Base-by-base conservation (phyloP, 1,140 invertebrate genomes). In the Dufourea novaeangliae region DNA sequence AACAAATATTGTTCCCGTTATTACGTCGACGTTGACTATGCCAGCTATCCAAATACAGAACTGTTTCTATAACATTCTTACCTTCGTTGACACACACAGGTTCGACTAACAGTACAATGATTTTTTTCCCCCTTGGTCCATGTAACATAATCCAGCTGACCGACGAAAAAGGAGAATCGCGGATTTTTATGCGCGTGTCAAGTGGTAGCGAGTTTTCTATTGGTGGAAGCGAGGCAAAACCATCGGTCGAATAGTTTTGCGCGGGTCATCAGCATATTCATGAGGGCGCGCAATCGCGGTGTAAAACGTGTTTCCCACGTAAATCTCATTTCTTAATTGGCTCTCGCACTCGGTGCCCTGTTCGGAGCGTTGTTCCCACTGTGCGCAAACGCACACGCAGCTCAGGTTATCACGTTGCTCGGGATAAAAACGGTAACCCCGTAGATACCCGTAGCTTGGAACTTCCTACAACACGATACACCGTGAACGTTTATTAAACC, bases 301-400 rank as follows among this genome's bases (percentile, higher is more conserved):
- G 56, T 41, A 71, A 70, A 62, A n/a, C n/a, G n/a, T 27, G 44
- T 62, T 77, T 71, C 74, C 67, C 74, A 71, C 66, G 74, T 77
- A 77, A 77, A 70, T 71, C 56, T 77, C 37, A 63, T 77, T 62
- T 71, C 74, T 71, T 77, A 62, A 71, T 77, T 71, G 67, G 34
- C 41, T 41, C 41, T 41, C 12, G 62, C 37, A 54, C 32, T 17
- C 32, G 67, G n/a, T n/a, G n/a, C n/a, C n/a, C n/a, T n/a, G 25
- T 62, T 61, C 74, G n/a, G n/a, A n/a, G n/a, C n/a, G n/a, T n/a
- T 61, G 27, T 39, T 77, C 67, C 57, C 41, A 52, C 25, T 32
- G 32, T 17, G 12, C 25, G 10, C 3, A 34, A 14, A n/a, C 3
- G 39, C 22, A 6, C 44, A 22, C 12, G 37, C 61, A 14, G 44